A percentile compares a stretch with the other conserved stretches of the same genome.
Conservation (phyloP, 2,888 invertebrate species). For the Rhingia campestris region DNA sequence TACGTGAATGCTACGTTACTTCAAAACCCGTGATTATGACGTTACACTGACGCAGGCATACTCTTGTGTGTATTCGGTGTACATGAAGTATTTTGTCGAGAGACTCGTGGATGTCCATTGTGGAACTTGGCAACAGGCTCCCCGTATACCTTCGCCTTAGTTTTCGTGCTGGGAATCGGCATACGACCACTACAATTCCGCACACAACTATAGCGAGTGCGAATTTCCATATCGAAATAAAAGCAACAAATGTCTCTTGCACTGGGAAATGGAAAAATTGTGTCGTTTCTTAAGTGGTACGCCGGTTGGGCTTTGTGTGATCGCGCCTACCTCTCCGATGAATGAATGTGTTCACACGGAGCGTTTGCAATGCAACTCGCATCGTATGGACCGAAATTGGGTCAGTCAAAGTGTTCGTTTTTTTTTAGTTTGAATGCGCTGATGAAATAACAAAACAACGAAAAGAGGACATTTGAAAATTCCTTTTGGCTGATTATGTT, state of each 20-base stretch:
- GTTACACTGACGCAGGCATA: too few relatives aligned
- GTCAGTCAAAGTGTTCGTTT: slow-evolving; percentile 10
- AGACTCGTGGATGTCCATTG: slow-evolving; percentile 2
- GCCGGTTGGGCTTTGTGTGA: slow-evolving; percentile 13
- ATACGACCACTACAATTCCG: slow-evolving; percentile 4
- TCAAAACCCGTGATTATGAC: too few relatives aligned
- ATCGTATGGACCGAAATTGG: slow-evolving; percentile 8
- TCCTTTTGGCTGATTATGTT: slow-evolving; percentile 15
- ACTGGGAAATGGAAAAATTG: slow-evolving; percentile 39
- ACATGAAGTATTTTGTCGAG: too few relatives aligned
- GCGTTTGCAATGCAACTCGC: slow-evolving; percentile 3
- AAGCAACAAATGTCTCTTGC: slow-evolving; percentile 34
- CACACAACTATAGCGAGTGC: neutral
- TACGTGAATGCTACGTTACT: too few relatives aligned
- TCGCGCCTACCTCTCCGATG: slow-evolving; percentile 7
- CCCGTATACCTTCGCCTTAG: neutral
- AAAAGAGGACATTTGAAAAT: neutral
- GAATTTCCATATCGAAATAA: slow-evolving; percentile 46
- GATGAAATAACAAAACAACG: slow-evolving; percentile 7
- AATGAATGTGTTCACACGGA: slow-evolving; percentile 15
- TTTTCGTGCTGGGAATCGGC: slow-evolving; percentile 10
- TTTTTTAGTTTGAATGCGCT: neutral
- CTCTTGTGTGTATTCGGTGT: too few relatives aligned
- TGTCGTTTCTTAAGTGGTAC: slow-evolving; percentile 30
- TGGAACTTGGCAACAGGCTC: neutral